Evolutionary conservation across 2,113 vertebrate species (phyloP).

Genomic region (Zingel zingel): DNA sequence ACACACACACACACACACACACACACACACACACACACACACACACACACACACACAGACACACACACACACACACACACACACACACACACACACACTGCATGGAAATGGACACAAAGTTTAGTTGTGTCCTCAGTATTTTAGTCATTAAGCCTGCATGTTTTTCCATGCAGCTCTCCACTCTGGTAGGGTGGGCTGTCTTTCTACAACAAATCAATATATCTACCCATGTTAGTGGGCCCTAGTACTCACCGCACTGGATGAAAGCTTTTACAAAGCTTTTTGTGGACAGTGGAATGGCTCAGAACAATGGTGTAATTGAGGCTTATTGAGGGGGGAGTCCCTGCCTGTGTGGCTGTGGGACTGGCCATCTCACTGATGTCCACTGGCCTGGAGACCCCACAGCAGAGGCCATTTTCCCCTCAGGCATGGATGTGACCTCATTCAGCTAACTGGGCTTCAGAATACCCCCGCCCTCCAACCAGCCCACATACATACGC

Average conservation of each 20-base stretch:
- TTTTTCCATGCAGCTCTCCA: slow-evolving; percentile 62
- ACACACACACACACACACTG: not conserved
- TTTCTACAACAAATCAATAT: slow-evolving; percentile 85
- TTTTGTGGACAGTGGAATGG: slow-evolving; percentile 71
- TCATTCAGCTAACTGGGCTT: slow-evolving; percentile 75
- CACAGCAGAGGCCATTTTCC: slow-evolving; percentile 56
- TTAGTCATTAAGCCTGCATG: slow-evolving; percentile 18
- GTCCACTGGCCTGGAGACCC: slow-evolving; percentile 70
- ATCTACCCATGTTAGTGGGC: slow-evolving; percentile 72
- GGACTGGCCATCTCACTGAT: slow-evolving; percentile 63
- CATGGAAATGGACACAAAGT: not conserved
- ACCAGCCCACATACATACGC: slow-evolving; percentile 47
- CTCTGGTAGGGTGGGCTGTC: slow-evolving; percentile 61
- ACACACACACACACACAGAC: not conserved
- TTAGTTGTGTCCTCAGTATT: slow-evolving; percentile 14
- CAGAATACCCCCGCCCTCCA: slow-evolving; percentile 34
- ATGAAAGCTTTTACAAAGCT: slow-evolving; percentile 82
- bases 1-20: not conserved
- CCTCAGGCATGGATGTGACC: slow-evolving; percentile 79
- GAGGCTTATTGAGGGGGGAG: slow-evolving; percentile 67
- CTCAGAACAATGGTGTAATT: slow-evolving; percentile 84
- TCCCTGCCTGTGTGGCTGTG: slow-evolving; percentile 60
- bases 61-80: not conserved
- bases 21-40: not conserved
- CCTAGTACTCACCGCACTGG: slow-evolving; percentile 75